Conservation (phyloP, 2,113 vertebrate species). For the Eulacestoma nigropectus region DNA sequence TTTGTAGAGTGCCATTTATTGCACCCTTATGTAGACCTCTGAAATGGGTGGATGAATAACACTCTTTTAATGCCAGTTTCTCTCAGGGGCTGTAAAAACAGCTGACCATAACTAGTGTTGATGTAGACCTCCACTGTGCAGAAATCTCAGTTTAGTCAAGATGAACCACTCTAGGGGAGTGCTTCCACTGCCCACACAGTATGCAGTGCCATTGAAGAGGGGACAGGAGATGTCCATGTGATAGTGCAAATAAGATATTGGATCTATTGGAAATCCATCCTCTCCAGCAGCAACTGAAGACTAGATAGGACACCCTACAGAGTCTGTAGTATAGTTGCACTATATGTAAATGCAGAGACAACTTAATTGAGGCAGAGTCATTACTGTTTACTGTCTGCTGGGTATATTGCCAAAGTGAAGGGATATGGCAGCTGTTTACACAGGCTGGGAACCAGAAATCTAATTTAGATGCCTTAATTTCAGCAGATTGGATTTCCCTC, state of each 20-base stretch:
- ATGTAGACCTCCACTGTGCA: not conserved
- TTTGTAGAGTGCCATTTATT: not conserved
- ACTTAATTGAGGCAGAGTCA: not conserved
- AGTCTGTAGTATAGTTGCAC: not conserved
- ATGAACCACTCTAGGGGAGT: not conserved
- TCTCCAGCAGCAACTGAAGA: not conserved
- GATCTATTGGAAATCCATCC: not conserved
- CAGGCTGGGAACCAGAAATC: not conserved
- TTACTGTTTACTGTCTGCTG: not conserved
- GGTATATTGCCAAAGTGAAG: not conserved
- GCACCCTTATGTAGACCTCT: not conserved
- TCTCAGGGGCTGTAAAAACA: not conserved
- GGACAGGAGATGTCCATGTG: not conserved
- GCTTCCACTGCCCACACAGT: not conserved
- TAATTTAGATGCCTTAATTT: not conserved
- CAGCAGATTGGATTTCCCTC: not conserved
- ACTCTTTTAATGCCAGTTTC: not conserved
- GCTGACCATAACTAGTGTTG: not conserved
- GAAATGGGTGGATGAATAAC: not conserved
- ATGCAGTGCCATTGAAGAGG: rapidly evolving
- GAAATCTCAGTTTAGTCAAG: not conserved
- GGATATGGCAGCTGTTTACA: not conserved
- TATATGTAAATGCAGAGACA: not conserved
- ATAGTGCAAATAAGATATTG: not conserved
- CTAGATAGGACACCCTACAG: not conserved